Evolutionary conservation across 2,888 invertebrate species (phyloP).

Genomic region (Lottia gigantea): DNA sequence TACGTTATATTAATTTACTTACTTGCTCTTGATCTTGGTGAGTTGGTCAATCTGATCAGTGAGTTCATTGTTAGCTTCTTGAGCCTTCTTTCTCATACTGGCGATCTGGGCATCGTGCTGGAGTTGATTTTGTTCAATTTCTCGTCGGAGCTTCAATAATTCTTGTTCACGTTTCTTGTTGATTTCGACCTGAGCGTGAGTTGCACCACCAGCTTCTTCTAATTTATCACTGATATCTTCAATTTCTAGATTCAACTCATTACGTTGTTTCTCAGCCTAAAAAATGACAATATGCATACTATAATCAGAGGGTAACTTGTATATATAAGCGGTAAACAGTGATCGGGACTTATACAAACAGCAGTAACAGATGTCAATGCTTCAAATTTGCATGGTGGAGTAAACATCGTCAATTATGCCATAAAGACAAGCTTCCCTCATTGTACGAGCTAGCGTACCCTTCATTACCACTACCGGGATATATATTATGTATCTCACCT

Average conservation of each 20-base stretch:
- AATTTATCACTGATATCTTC: constrained; percentile 75
- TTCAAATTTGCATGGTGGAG: no score
- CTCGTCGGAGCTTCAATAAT: constrained; percentile 87
- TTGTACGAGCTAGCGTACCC: no score
- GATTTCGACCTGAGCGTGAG: constrained; percentile 80
- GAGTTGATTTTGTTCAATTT: constrained; percentile 97
- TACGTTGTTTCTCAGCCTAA: constrained; percentile 93
- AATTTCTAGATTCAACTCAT: constrained; percentile 94
- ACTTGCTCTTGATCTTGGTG: constrained; percentile 99
- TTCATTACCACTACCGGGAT: background rate
- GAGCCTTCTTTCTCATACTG: constrained; percentile 98
- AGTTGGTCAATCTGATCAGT: constrained; percentile 99
- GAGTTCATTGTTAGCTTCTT: constrained; percentile 98
- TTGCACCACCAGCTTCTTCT: constrained; percentile 98
- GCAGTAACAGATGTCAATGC: no score
- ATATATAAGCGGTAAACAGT: no score
- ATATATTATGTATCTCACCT: background rate
- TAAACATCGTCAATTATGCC: no score
- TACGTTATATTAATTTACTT: background rate
- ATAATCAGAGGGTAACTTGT: no score
- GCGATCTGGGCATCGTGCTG: constrained; percentile 96
- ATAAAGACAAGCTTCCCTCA: no score
- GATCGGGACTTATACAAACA: no score
- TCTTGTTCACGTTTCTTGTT: constrained; percentile 17
- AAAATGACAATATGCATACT: no score